These are phyloP conservation scores for Nasonia longicornis DNA, from an alignment of 1,140 invertebrate genomes.

Conservation along the genomic window DNA sequence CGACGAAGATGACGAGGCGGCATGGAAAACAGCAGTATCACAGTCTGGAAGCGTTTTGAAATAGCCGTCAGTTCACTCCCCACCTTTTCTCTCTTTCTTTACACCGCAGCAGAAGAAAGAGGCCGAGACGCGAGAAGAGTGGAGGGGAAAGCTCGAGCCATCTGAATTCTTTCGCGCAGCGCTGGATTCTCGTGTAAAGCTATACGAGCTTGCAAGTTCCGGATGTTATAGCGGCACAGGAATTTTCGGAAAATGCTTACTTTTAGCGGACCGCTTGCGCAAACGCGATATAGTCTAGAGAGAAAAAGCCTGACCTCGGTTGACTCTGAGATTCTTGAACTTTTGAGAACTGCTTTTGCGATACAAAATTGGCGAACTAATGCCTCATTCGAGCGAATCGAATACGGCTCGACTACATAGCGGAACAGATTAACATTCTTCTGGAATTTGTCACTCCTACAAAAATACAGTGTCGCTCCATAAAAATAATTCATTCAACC, in stretches of 20 bases:
- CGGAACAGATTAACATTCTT: neutral
- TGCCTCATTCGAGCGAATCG: too few species aligned
- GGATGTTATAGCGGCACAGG: neutral
- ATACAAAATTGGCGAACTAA: too few species aligned
- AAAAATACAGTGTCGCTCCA: constrained; percentile 24
- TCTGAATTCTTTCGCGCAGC: constrained; percentile 1
- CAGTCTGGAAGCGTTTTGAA: constrained; percentile 60
- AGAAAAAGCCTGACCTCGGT: neutral
- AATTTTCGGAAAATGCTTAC: neutral
- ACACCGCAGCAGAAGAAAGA: neutral
- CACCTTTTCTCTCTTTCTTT: neutral
- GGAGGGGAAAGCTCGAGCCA: neutral
- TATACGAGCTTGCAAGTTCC: neutral
- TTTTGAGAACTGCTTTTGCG: neutral
- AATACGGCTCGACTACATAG: too few species aligned
- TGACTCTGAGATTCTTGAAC: neutral
- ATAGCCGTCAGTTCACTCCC: constrained; percentile 49
- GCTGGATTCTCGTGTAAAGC: constrained; percentile 1
- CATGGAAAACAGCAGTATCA: constrained; percentile 61
- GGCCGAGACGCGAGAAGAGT: neutral
- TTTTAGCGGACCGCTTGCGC: neutral
- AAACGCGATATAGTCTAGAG: neutral
- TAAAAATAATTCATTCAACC: constrained; percentile 11
- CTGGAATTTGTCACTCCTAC: neutral
- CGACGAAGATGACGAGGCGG: constrained; percentile 16